Percentiles rank a stretch among this genome's conserved stretches.
These are phyloP conservation scores for Oryctes rhinoceros DNA, from an alignment of 1,140 invertebrate genomes.

Conservation along the genomic window DNA sequence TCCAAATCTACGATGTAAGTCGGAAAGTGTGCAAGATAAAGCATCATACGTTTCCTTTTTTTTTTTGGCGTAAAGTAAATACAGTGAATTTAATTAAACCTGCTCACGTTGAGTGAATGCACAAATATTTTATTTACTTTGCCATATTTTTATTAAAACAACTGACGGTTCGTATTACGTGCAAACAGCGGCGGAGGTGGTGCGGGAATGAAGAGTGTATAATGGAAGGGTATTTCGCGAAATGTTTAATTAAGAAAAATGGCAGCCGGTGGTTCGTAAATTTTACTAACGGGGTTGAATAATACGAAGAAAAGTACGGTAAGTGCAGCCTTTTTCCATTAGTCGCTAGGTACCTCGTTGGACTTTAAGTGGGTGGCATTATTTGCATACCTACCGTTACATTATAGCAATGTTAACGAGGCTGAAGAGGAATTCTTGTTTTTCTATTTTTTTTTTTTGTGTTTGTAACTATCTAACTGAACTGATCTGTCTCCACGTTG, in stretches of 20 bases:
- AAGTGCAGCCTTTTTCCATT: neutral
- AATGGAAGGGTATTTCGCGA: neutral
- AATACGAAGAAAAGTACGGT: neutral
- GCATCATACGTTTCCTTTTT: neutral
- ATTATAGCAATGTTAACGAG: neutral
- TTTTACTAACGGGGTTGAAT: neutral
- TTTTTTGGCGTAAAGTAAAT: neutral
- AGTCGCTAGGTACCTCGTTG: neutral
- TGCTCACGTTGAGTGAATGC: slow-evolving; percentile 9
- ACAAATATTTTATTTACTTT: neutral
- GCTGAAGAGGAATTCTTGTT: too few species aligned
- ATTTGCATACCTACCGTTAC: neutral
- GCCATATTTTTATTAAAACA: slow-evolving; percentile 2
- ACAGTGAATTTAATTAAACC: neutral
- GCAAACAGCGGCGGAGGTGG: neutral
- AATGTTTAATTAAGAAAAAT: slow-evolving; percentile 16
- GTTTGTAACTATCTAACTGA: too few species aligned
- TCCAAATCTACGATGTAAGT: too few species aligned
- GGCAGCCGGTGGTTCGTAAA: neutral
- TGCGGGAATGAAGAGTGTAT: neutral
- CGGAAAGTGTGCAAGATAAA: too few species aligned
- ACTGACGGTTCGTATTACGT: neutral
- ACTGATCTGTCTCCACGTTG: too few species aligned
- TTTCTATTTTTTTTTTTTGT: too few species aligned
- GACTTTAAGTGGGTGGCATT: neutral